Conservation (phyloP, 2,113 vertebrate genomes). For the Thunnus maccoyii region DNA sequence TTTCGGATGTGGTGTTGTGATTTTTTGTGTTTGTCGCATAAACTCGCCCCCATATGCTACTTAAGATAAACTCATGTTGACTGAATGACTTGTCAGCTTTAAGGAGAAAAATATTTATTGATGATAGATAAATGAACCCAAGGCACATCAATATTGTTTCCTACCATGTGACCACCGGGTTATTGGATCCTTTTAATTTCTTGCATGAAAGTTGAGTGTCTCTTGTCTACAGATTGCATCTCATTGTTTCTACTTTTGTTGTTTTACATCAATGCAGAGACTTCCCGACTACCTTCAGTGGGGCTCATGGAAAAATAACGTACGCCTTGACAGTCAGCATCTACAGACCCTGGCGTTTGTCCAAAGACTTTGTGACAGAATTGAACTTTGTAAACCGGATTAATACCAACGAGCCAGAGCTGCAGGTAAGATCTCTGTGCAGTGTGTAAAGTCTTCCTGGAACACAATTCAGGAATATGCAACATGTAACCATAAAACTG, state of each 20-base stretch:
- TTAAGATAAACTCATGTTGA: not conserved
- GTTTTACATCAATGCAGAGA: slow-evolving; percentile 52
- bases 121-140: not conserved
- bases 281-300: slow-evolving; percentile 70
- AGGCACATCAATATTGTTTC: not conserved
- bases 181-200: not conserved
- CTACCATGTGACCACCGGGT: not conserved
- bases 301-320: slow-evolving; percentile 4
- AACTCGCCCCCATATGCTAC: not conserved
- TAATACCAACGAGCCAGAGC: slow-evolving; percentile 50
- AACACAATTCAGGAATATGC: no score
- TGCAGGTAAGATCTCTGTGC: slow-evolving; percentile 54
- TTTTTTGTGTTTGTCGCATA: not conserved
- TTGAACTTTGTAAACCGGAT: slow-evolving; percentile 59
- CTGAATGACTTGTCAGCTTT: no score
- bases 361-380: slow-evolving; percentile 66
- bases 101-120: not conserved
- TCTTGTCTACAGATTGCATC: not conserved
- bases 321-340: slow-evolving; percentile 71
- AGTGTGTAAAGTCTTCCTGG: no score
- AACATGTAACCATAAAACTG: no score
- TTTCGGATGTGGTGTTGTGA: not conserved
- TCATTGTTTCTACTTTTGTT: not conserved
- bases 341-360: slow-evolving; percentile 66
- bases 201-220: not conserved